These are phyloP conservation scores for Drosophila histrio DNA, from an alignment of 2,888 invertebrate genomes.

Conservation along the genomic window DNA sequence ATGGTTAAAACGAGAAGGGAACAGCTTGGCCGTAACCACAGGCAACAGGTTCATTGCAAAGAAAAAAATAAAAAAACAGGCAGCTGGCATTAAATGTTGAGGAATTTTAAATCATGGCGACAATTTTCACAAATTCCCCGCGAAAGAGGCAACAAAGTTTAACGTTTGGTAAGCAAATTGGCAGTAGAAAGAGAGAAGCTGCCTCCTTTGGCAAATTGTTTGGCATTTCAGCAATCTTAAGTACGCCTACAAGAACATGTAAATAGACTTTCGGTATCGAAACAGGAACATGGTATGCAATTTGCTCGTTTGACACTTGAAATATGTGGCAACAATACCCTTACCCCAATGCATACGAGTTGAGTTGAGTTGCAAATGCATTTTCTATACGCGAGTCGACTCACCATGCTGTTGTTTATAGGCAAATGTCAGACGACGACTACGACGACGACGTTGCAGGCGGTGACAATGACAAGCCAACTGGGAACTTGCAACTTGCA, in stretches of 20 bases:
- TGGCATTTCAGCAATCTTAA: constrained; percentile 82
- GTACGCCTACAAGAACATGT: constrained; percentile 83
- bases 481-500: constrained; percentile 32
- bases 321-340: constrained; percentile 81
- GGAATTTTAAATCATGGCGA: constrained; percentile 80
- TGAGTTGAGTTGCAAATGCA: constrained; percentile 46
- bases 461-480: constrained; percentile 69
- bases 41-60: constrained; percentile 53
- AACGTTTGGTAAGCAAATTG: constrained; percentile 66
- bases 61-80: background rate
- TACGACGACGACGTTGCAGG: constrained; percentile 58
- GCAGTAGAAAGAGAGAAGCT: constrained; percentile 29
- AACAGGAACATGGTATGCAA: constrained; percentile 81
- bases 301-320: constrained; percentile 83
- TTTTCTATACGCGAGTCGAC: constrained; percentile 49
- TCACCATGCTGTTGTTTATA: constrained; percentile 62
- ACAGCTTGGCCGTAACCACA: constrained; percentile 45
- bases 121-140: constrained; percentile 80
- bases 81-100: constrained; percentile 42
- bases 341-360: constrained; percentile 17
- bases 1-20: constrained; percentile 28
- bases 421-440: constrained; percentile 65
- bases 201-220: constrained; percentile 49
- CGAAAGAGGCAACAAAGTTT: constrained; percentile 34
- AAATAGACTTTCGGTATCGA: constrained; percentile 81